Evolutionary conservation across 2,888 invertebrate species (phyloP), one percentile per base, ranked within the genome.

Genomic region (Hypena proboscidalis): DNA sequence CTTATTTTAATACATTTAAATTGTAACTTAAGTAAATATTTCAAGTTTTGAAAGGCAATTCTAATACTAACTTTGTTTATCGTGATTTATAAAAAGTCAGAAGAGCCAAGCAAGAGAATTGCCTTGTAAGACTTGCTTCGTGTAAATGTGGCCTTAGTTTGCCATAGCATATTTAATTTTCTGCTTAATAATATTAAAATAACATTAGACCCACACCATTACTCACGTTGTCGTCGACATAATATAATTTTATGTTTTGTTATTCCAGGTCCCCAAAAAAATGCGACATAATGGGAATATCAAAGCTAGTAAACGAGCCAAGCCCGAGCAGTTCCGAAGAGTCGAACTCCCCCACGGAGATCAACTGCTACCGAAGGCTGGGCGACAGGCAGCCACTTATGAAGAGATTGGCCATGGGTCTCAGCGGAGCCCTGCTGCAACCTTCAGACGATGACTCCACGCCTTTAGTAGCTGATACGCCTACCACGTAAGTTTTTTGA

Each of bases 281-380:
- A 85, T 89, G 88, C 85, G 74, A 83, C 67, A 75, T 73, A 56
- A 80, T 85, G 85, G 85, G 85, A 8, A 76, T 77, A 11, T 66
- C 79, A 15, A 76, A 77, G 65, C 69, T 80, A 35, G 74, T 77
- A 20, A 80, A 77, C 80, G 90, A 87, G 64, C 78, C 79, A 9
- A 89, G 87, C 27, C 94, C 94, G 19, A 94, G 93, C 82, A 95
- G 95, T 77, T 96, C 96, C 62, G 96, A 97, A 81, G 97, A 97
- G 88, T 96, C 96, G 75, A 95, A 95, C 85, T 97, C 97, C 5
- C 97, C 97, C 30, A 96, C 96, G 34, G 97, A 97, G 90, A 92
- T 96, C 82, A 96, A 95, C 88, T 95, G 96, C 74, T 97, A 96
- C 87, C 94, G 96, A 78, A 92, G 96, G 70, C 93, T 97, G 17